These are phyloP conservation scores for Epirrhoe tristata DNA, from an alignment of 2,888 invertebrate genomes.

Conservation along the genomic window DNA sequence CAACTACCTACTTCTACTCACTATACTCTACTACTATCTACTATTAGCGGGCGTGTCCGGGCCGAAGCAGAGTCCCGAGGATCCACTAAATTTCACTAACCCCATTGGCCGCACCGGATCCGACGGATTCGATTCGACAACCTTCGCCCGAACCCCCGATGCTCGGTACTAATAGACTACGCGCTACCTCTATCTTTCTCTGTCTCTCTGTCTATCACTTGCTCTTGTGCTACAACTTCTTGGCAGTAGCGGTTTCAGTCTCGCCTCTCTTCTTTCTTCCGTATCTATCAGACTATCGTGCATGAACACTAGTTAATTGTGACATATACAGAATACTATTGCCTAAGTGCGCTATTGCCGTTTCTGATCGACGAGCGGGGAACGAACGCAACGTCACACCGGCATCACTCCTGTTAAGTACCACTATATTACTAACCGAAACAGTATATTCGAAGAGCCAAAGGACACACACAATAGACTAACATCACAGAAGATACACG, in stretches of 20 bases:
- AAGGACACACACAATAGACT: slow-evolving; percentile 74
- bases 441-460: slow-evolving; percentile 69
- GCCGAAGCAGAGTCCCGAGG: slow-evolving; percentile 76
- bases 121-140: slow-evolving; percentile 70
- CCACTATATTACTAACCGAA: slow-evolving; percentile 58
- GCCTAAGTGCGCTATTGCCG: slow-evolving; percentile 79
- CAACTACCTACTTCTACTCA: slow-evolving; percentile 83
- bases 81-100: slow-evolving; percentile 67
- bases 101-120: slow-evolving; percentile 68
- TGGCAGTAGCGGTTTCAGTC: slow-evolving; percentile 81
- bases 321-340: slow-evolving; percentile 81
- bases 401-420: slow-evolving; percentile 69
- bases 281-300: slow-evolving; percentile 82
- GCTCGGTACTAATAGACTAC: slow-evolving; percentile 79
- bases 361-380: slow-evolving; percentile 67
- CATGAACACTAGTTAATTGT: slow-evolving; percentile 85
- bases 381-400: slow-evolving; percentile 74
- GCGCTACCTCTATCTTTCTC: slow-evolving; percentile 80
- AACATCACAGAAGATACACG: slow-evolving; percentile 81
- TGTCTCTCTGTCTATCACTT: slow-evolving; percentile 81
- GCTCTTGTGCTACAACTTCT: slow-evolving; percentile 81
- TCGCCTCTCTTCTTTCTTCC: slow-evolving; percentile 82
- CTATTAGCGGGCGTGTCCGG: slow-evolving; percentile 80
- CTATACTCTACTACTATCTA: slow-evolving; percentile 78
- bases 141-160: slow-evolving; percentile 76